A percentile compares a stretch with the other conserved stretches of the same genome.
Conservation (phyloP, 2,113 vertebrate species). For the Calyptommatus sinebrachiatus region DNA sequence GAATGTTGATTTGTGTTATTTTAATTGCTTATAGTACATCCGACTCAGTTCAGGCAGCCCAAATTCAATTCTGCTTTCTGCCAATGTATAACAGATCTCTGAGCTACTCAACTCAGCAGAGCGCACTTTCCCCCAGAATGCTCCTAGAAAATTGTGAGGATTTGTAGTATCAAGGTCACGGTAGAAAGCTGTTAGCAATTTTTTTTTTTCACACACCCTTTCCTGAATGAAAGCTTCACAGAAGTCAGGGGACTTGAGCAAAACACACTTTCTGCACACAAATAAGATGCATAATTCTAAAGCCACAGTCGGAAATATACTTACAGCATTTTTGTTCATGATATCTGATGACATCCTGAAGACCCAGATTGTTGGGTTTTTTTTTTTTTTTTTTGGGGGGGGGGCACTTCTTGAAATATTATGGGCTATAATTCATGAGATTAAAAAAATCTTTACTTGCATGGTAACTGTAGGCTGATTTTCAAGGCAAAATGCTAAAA, state of each 20-base stretch:
- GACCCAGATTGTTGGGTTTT: neutral
- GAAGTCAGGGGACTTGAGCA: neutral
- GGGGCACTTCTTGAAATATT: neutral
- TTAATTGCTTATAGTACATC: constrained; percentile 12
- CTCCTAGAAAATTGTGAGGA: neutral
- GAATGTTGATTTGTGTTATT: constrained; percentile 22
- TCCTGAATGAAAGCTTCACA: constrained; percentile 1
- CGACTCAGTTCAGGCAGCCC: constrained; percentile 1
- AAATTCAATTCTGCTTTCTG: constrained; percentile 24
- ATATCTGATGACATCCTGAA: neutral
- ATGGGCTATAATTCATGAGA: too few species aligned
- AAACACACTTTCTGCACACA: neutral
- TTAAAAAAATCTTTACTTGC: too few species aligned
- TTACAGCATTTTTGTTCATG: neutral
- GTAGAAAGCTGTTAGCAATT: neutral
- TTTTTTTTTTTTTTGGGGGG: neutral
- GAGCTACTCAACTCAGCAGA: neutral
- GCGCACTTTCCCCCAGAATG: neutral
- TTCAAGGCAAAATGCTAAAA: too few species aligned
- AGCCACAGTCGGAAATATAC: neutral
- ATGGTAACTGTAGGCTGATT: too few species aligned
- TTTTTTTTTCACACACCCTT: neutral
- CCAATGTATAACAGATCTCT: neutral
- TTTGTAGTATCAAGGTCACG: constrained; percentile 21
- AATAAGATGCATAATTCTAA: neutral